Base-by-base conservation (phyloP, 2,113 vertebrate species). In the Pantherophis guttatus region DNA sequence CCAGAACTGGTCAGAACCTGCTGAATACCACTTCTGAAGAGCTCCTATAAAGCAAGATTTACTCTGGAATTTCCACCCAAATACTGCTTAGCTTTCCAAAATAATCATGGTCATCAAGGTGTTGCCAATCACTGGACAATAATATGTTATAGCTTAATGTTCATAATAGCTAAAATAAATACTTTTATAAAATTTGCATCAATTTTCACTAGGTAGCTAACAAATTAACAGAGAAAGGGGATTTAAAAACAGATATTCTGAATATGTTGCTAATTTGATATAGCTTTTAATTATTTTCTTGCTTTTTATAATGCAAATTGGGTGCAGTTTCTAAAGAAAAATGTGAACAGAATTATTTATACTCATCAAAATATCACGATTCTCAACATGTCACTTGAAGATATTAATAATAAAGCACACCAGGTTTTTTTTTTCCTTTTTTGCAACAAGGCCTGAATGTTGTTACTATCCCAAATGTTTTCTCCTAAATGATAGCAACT, bases 311-410 rank as follows among this genome's bases (percentile, higher is more conserved):
- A 3, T 89, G 52, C 0, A 94, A 93, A 57, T 1, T 7, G 88
- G 17, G 70, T 95, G 53, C 8, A 91, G 23, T 91, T 50, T 58
- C 58, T 59, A 21, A 93, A 89, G 81, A 26, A 91, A 95, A 93
- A 91, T 52, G 11, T 33, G 29, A 93, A 62, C 15, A 91, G 89
- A 86, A 5, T 70, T 26, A 9, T 95, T 94, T 94, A 88, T 93
- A n/a, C 39, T 94, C 9, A 93, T 85, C 87, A 93, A 24, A 53
- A 9, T 89, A 44, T 59, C 70, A 89, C 86, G 29, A 93, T 91
- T 53, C 54, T 89, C 86, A 93, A 91, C 8, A 15, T 95, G 26
- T 93, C 29, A 52, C 7, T 92, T 91, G 29, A 89, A 95, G 91
- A 90, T 91, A 91, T 89, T 92, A 89, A 26, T 89, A 4, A 54